Evolutionary conservation across 2,113 vertebrate species (phyloP).

Genomic region (Hemicordylus capensis): DNA sequence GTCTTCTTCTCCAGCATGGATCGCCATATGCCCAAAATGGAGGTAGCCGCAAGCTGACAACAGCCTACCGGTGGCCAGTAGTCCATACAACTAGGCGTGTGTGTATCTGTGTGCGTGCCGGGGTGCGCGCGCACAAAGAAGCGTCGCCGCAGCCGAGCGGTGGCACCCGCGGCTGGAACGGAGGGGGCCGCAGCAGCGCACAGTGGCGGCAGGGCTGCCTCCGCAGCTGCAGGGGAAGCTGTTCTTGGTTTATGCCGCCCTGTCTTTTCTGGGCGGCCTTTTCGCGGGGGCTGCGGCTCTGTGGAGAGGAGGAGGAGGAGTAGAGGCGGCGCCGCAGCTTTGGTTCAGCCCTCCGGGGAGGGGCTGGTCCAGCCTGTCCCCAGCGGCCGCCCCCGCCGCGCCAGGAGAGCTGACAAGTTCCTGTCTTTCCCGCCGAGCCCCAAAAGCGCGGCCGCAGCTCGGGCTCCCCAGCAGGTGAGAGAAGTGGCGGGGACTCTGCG

Average conservation of each 20-base stretch:
- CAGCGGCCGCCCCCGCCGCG: slow-evolving; percentile 13
- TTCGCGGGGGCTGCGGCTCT: background rate
- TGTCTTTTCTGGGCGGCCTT: background rate
- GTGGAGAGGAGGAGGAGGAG: background rate
- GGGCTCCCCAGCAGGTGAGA: background rate
- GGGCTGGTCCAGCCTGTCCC: slow-evolving; percentile 9
- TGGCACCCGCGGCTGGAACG: background rate
- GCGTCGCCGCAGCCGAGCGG: background rate
- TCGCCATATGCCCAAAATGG: background rate
- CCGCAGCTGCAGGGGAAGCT: background rate
- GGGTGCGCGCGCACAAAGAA: background rate
- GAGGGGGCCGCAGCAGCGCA: background rate
- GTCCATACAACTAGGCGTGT: background rate
- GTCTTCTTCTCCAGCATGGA: background rate
- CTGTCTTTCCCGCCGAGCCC: background rate
- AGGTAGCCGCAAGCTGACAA: background rate
- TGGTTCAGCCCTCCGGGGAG: slow-evolving; percentile 21
- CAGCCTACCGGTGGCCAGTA: background rate
- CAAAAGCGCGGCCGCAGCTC: background rate
- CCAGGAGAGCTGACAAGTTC: slow-evolving; percentile 28
- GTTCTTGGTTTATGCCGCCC: background rate
- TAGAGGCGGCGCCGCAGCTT: slow-evolving; percentile 2
- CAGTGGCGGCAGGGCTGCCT: background rate
- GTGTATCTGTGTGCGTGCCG: too few species aligned
- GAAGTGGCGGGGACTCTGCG: background rate